These are phyloP conservation scores for Drosophila repletoides DNA, from an alignment of 1,140 invertebrate genomes.

Conservation along the genomic window DNA sequence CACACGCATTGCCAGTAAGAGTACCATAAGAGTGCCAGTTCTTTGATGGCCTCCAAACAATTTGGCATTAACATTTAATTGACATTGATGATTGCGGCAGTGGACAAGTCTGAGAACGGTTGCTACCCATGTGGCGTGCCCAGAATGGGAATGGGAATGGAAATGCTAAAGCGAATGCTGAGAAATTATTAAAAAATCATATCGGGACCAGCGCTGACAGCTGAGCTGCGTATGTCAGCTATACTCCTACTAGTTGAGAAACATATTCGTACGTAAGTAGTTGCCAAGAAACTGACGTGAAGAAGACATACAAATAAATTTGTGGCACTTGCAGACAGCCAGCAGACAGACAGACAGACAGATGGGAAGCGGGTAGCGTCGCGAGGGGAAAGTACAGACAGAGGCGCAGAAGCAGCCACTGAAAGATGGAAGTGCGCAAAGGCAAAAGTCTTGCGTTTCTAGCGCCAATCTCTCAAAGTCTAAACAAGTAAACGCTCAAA, in stretches of 20 bases:
- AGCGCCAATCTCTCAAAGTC: constrained; percentile 56
- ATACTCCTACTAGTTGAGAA: constrained; percentile 14
- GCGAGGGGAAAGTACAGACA: neutral
- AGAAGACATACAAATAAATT: constrained; percentile 77
- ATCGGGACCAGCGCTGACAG: constrained; percentile 39
- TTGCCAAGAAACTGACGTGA: constrained; percentile 48
- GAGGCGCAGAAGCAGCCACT: neutral
- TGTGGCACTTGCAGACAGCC: constrained; percentile 69
- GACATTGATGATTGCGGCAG: constrained; percentile 70
- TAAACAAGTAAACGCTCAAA: constrained; percentile 49
- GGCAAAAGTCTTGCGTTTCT: constrained; percentile 50
- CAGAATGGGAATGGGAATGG: constrained; percentile 47
- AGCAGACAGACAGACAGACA: constrained; percentile 39
- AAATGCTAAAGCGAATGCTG: constrained; percentile 35
- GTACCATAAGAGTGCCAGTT: too few relatives aligned
- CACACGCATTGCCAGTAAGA: constrained; percentile 29
- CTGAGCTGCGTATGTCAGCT: constrained; percentile 59
- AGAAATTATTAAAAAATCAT: constrained; percentile 76
- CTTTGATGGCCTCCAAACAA: constrained; percentile 49
- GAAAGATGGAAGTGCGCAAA: constrained; percentile 4
- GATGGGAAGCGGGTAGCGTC: neutral
- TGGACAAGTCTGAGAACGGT: constrained; percentile 64
- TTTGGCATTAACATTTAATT: constrained; percentile 72
- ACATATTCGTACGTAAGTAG: neutral
- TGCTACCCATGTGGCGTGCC: constrained; percentile 37